phyloP scores from a whole-genome alignment of 2,888 invertebrate species.

The Drosophila phalerata region DNA sequence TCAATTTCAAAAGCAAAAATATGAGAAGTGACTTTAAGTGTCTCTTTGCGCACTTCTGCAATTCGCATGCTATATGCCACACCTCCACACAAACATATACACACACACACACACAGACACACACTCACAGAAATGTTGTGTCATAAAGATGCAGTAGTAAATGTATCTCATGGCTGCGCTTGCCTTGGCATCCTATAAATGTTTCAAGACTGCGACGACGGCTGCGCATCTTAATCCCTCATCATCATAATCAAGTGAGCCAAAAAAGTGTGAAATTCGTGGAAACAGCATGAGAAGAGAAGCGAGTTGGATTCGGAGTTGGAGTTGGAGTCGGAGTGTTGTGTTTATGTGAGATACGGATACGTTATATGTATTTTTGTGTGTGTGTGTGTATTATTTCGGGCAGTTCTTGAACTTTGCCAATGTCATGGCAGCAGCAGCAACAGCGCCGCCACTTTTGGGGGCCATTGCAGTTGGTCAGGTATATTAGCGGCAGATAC shows the following conservation, averaged over 20 bases:
- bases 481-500: slow-evolving; percentile 65
- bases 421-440: slow-evolving; percentile 61
- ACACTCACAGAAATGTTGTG: slow-evolving; percentile 42
- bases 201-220: slow-evolving; percentile 45
- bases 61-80: slow-evolving; percentile 22
- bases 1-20: slow-evolving; percentile 12
- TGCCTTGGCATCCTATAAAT: slow-evolving; percentile 37
- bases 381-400: slow-evolving; percentile 40
- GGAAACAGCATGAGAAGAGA: slow-evolving; percentile 68
- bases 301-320: slow-evolving; percentile 17
- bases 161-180: slow-evolving; percentile 59
- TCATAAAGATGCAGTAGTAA: slow-evolving; percentile 63
- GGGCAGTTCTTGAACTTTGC: slow-evolving; percentile 69
- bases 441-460: slow-evolving; percentile 44
- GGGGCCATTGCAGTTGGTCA: slow-evolving; percentile 69
- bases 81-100: slow-evolving; percentile 15
- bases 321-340: slow-evolving; percentile 6
- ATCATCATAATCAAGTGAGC: slow-evolving; percentile 68
- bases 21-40: slow-evolving; percentile 28
- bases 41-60: slow-evolving; percentile 29
- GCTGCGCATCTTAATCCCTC: slow-evolving; percentile 71
- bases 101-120: neutral
- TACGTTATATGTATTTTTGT: slow-evolving; percentile 28
- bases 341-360: slow-evolving; percentile 24
- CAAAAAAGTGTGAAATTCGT: slow-evolving; percentile 77